These are phyloP conservation scores for Lerema accius DNA, from an alignment of 1,140 invertebrate species.

Conservation along the genomic window DNA sequence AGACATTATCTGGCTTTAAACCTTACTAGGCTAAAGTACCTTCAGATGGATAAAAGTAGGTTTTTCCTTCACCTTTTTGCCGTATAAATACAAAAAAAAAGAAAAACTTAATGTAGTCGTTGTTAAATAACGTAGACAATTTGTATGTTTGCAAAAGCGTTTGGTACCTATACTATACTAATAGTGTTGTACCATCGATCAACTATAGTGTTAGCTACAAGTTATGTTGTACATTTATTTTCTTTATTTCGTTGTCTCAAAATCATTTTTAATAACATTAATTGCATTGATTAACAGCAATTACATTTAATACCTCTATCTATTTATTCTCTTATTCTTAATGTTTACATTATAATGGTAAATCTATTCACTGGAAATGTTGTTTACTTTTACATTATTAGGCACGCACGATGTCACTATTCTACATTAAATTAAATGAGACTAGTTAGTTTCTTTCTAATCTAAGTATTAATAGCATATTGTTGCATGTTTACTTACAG, in stretches of 20 bases:
- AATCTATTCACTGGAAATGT: slow-evolving; percentile 29
- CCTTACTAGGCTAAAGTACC: slow-evolving; percentile 35
- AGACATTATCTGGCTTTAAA: slow-evolving; percentile 51
- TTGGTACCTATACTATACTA: neutral
- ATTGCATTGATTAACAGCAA: slow-evolving; percentile 15
- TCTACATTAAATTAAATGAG: slow-evolving; percentile 78
- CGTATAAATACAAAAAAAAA: too few species aligned
- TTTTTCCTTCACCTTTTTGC: too few species aligned
- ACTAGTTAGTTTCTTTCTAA: slow-evolving; percentile 79
- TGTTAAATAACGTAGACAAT: slow-evolving; percentile 6
- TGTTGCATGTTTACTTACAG: slow-evolving; percentile 35
- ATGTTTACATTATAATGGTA: slow-evolving; percentile 21
- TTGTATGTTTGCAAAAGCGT: slow-evolving; percentile 2
- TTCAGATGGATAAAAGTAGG: neutral
- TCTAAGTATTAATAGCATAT: slow-evolving; percentile 55
- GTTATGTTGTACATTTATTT: slow-evolving; percentile 4
- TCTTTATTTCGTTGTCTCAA: slow-evolving; percentile 21
- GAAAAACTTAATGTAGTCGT: too few species aligned
- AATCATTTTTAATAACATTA: slow-evolving; percentile 7
- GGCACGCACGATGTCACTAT: slow-evolving; percentile 72
- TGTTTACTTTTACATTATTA: slow-evolving; percentile 49
- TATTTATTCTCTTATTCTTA: slow-evolving; percentile 14
- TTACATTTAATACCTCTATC: slow-evolving; percentile 26
- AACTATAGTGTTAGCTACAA: neutral
- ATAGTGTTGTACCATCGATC: slow-evolving; percentile 6